phyloP scores from a whole-genome alignment of 2,888 invertebrate species.

The Tipula confusa region DNA sequence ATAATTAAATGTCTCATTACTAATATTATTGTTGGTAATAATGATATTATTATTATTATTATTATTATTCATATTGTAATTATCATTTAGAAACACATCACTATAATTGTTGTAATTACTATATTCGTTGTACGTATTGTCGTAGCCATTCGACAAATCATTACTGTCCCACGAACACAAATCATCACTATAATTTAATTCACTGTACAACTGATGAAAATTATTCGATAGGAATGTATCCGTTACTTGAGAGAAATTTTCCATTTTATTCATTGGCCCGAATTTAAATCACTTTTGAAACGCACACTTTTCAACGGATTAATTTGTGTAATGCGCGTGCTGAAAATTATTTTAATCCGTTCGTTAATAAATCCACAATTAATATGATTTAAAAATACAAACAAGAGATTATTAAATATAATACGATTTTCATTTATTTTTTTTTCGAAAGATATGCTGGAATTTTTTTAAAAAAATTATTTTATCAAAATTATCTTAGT shows the following conservation, averaged over 20 bases:
- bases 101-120: neutral
- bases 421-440: neutral
- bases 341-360: neutral
- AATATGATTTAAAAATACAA: conserved; percentile 12
- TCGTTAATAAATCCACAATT: conserved; percentile 14
- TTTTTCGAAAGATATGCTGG: neutral
- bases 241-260: neutral
- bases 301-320: no score
- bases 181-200: conserved; percentile 40
- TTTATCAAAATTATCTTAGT: conserved; percentile 29
- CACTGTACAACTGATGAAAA: conserved; percentile 48
- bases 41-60: conserved; percentile 33
- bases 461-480: neutral
- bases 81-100: conserved; percentile 32
- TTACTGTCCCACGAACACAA: conserved; percentile 34
- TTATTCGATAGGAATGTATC: conserved; percentile 48
- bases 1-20: neutral
- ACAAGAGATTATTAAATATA: conserved; percentile 6
- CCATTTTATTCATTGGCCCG: neutral
- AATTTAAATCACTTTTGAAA: neutral
- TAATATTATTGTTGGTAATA: no score
- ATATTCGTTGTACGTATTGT: neutral
- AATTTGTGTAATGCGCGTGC: neutral
- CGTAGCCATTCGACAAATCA: conserved; percentile 3
- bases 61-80: conserved; percentile 35